These are phyloP conservation scores for Phylloscopus collybita DNA, from an alignment of 2,797 vertebrate genomes.

Conservation along the genomic window DNA sequence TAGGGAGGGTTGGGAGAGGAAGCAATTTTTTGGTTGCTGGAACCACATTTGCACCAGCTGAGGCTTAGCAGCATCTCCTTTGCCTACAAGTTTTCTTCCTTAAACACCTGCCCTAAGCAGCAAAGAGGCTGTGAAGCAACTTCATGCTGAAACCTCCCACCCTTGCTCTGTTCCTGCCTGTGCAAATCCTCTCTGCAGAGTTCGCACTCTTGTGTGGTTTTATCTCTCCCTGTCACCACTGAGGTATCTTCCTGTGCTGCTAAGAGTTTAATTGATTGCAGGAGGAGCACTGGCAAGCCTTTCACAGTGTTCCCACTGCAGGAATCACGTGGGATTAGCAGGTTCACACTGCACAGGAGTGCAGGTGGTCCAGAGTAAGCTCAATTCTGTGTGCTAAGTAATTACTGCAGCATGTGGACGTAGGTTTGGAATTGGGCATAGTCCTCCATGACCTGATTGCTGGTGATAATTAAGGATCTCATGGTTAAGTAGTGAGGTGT, in stretches of 20 bases:
- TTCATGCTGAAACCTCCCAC: background rate
- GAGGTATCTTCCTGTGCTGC: background rate
- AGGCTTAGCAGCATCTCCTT: background rate
- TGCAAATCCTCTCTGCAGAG: background rate
- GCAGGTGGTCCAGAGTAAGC: rapidly evolving
- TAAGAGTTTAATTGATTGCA: background rate
- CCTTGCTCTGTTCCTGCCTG: background rate
- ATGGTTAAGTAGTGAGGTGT: rapidly evolving
- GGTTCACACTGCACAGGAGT: background rate
- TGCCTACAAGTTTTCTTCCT: rapidly evolving
- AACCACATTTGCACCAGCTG: background rate
- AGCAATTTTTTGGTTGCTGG: constrained; percentile 27
- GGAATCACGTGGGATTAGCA: background rate
- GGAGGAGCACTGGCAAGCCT: background rate
- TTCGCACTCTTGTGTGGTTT: background rate
- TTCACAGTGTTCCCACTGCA: background rate
- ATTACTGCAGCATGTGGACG: background rate
- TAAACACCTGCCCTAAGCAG: background rate
- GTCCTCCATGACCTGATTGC: background rate
- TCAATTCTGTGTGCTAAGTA: rapidly evolving
- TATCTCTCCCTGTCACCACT: background rate
- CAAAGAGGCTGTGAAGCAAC: background rate
- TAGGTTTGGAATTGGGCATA: background rate
- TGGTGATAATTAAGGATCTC: background rate
- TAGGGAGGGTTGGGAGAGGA: background rate